Evolutionary conservation across 2,113 vertebrate genomes (phyloP), one percentile per base, ranked within the genome.

Genomic region (Phrynocephalus versicolor): DNA sequence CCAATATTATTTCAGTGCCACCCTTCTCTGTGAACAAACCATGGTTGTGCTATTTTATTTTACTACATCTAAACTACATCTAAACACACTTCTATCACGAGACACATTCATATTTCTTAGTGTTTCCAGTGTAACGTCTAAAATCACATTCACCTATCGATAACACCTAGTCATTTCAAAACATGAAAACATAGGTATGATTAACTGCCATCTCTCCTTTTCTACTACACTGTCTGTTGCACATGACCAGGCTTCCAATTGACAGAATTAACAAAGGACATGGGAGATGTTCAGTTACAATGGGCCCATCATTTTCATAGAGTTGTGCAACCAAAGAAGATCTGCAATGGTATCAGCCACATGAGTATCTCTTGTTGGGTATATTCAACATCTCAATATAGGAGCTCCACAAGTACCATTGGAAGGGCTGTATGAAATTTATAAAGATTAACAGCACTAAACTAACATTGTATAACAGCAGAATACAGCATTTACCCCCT

Each of bases 391-490:
- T 83, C 71, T 33, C 57, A 64, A n/a, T 9, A 39, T 33, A 21
- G 19, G 37, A 25, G 88, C 84, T 90, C 55, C 86, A 77, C 69
- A 70, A 62, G 75, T 88, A 76, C 19, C 62, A 85, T 0, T 51
- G 65, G 51, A 82, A 89, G 57, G 76, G 0, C 57, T 0, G 2
- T 51, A 69, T n/a, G 58, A 80, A 57, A 91, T 72, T 87, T 69
- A 55, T 67, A 77, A 65, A 5, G 41, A 87, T 85, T 85, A 89
- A 85, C 73, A 88, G 73, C 81, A 85, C 74, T 81, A 81, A 92
- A 95, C 92, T 84, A 39, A 84, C 39, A n/a, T 67, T 92, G 87
- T 93, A 86, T 88, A 88, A 82, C 71, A 92, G 92, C 81, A 90
- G 89, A 16, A 37, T 85, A 51, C 45, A 51, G 10, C 10, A 80